Evolutionary conservation across 1,140 invertebrate species (phyloP).

Genomic region (Palaemon carinicauda): DNA sequence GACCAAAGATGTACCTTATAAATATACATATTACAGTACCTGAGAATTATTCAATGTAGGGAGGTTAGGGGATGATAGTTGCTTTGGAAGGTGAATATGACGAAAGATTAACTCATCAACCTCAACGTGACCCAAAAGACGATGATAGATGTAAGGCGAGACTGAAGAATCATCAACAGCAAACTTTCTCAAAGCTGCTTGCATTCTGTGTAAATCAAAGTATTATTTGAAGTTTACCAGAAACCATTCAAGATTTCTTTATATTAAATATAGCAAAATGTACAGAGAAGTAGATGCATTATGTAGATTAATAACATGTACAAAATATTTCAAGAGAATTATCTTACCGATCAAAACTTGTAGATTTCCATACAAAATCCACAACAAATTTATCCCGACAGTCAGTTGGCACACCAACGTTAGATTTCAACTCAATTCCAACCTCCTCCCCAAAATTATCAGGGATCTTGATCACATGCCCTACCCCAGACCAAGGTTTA

Average conservation of each 20-base stretch:
- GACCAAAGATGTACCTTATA: too few relatives aligned
- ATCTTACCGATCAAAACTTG: slow-evolving; percentile 91
- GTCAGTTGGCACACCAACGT: slow-evolving; percentile 87
- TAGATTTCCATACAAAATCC: slow-evolving; percentile 99
- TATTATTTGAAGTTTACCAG: too few relatives aligned
- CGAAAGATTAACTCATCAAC: slow-evolving; percentile 94
- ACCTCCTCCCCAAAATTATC: slow-evolving; percentile 99
- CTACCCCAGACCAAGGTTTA: slow-evolving; percentile 93
- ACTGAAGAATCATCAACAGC: slow-evolving; percentile 96
- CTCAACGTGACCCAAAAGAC: slow-evolving; percentile 90
- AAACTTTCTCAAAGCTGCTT: slow-evolving; percentile 91
- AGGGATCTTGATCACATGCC: slow-evolving; percentile 97
- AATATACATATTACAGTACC: too few relatives aligned
- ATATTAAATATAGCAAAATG: too few relatives aligned
- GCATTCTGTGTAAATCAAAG: slow-evolving; percentile 78
- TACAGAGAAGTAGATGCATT: neutral
- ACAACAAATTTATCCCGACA: slow-evolving; percentile 96
- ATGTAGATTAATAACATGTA: neutral
- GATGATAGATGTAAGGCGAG: slow-evolving; percentile 97
- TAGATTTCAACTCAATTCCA: slow-evolving; percentile 93
- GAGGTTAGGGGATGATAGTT: slow-evolving; percentile 95
- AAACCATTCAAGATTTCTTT: too few relatives aligned
- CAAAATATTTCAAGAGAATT: slow-evolving; percentile 21
- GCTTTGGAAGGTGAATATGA: slow-evolving; percentile 86
- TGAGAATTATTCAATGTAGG: slow-evolving; percentile 97